Base-by-base conservation (phyloP, 2,113 vertebrate genomes). In the Pomatostomus ruficeps region DNA sequence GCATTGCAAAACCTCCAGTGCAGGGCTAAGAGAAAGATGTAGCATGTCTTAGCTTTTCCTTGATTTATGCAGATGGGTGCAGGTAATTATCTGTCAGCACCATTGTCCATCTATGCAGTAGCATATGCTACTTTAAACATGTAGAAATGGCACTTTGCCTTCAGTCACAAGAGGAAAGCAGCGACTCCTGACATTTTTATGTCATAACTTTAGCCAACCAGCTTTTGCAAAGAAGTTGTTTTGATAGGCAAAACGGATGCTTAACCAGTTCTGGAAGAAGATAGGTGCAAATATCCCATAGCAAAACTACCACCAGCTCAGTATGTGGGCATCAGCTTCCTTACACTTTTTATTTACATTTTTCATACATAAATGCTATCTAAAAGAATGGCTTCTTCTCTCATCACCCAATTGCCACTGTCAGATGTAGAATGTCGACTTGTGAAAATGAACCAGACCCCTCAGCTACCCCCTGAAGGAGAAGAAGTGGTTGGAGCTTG, bases 241-340 rank as follows among this genome's bases (percentile, higher is more conserved):
- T 86, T 70, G 6, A 16, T 25, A 74, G 23, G 26, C 17, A 57
- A 81, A 95, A 89, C 7, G 5, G 36, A 57, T 31, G 8, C 9
- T 76, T 73, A 86, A 73, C 13, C 42, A 58, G 3, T 40, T 65
- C 31, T 57, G 22, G 40, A 35, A 88, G 29, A 85, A 85, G 9
- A 20, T 18, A 14, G 0, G 4, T 68, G 48, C 1, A 2, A 59
- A 85, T 9, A 33, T 38, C 11, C 33, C 10, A 15, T 11, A 20
- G 28, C 35, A 76, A 55, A 68, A 55, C 21, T 40, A 52, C 31
- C 16, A 54, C 5, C 54, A 68, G 18, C 18, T 87, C 12, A 17
- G 13, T 55, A 46, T 1, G 3, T 8, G 20, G 7, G 7, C 35
- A 25, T 57, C 55, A 65, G 28, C 31, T 87, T 87, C 42, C 16